Conservation (phyloP, 2,888 invertebrate species). For the Digitonthophagus gazella region DNA sequence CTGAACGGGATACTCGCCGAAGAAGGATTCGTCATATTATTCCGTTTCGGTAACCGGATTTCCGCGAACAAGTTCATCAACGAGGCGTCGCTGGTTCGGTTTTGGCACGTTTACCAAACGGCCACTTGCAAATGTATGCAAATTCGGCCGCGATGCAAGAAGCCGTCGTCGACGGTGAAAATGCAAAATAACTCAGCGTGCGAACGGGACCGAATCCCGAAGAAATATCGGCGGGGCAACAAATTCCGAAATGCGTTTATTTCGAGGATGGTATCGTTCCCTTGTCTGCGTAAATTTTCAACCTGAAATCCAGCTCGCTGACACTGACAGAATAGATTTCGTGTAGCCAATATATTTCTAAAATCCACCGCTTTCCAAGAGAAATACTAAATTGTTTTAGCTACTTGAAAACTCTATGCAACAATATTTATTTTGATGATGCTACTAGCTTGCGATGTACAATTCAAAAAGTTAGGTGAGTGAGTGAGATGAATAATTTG, state of each 20-base stretch:
- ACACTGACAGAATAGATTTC: constrained; percentile 13
- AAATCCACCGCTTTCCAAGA: no score
- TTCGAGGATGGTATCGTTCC: constrained; percentile 10
- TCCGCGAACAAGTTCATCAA: neutral
- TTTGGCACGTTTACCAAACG: neutral
- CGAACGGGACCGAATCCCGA: neutral
- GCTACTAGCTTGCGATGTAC: no score
- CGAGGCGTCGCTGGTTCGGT: constrained; percentile 5
- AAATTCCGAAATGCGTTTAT: constrained; percentile 16
- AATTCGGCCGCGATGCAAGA: constrained; percentile 11
- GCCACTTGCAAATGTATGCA: neutral
- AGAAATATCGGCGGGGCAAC: constrained; percentile 6
- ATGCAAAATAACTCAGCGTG: constrained; percentile 12
- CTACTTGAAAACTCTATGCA: no score
- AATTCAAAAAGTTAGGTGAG: no score
- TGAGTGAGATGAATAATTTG: neutral
- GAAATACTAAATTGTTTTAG: no score
- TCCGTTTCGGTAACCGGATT: neutral
- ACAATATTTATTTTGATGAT: no score
- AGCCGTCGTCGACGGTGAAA: neutral
- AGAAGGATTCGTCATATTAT: neutral
- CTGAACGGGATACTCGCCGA: neutral
- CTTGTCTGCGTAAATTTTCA: constrained; percentile 10
- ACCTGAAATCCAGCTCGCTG: constrained; percentile 8
- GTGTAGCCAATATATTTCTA: neutral